These are phyloP conservation scores for Listronotus oregonensis DNA, from an alignment of 1,140 invertebrate genomes.

Conservation along the genomic window DNA sequence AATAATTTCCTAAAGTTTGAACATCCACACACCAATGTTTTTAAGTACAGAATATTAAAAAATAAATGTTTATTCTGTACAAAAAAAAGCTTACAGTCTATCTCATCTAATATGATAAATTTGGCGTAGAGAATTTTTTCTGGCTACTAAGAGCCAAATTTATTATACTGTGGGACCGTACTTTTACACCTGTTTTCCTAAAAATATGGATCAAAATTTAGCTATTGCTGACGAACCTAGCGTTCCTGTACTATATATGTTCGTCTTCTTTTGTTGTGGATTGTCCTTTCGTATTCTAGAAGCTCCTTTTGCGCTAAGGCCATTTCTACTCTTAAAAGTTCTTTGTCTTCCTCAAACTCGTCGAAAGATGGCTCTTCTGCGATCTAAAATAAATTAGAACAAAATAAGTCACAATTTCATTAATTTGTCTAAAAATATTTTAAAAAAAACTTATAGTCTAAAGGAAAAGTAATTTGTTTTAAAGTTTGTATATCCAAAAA, in stretches of 20 bases:
- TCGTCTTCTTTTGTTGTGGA: slow-evolving; percentile 46
- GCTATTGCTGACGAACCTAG: slow-evolving; percentile 18
- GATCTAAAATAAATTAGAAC: background rate
- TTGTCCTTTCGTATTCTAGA: slow-evolving; percentile 50
- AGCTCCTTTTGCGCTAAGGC: slow-evolving; percentile 55
- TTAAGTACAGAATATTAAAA: slow-evolving; percentile 6
- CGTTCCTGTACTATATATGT: slow-evolving; percentile 43
- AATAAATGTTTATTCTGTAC: too few relatives aligned
- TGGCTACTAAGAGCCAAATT: too few relatives aligned
- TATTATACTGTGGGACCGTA: background rate
- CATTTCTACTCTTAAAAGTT: slow-evolving; percentile 53
- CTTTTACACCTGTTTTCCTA: background rate
- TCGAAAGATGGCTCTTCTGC: slow-evolving; percentile 38
- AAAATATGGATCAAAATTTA: slow-evolving; percentile 1
- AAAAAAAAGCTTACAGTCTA: too few relatives aligned
- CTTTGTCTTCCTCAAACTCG: slow-evolving; percentile 49
- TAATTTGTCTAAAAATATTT: too few relatives aligned
- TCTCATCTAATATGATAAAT: too few relatives aligned
- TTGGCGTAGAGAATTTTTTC: too few relatives aligned
- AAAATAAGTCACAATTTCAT: too few relatives aligned
- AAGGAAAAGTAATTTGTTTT: too few relatives aligned
- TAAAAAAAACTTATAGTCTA: too few relatives aligned
- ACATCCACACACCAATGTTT: background rate
- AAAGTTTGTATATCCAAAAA: too few relatives aligned
- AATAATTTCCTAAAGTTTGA: background rate